Percentiles rank a stretch among this genome's conserved stretches.
Conservation (phyloP, 2,797 vertebrate species). For the Pangasius sanitwongsei region DNA sequence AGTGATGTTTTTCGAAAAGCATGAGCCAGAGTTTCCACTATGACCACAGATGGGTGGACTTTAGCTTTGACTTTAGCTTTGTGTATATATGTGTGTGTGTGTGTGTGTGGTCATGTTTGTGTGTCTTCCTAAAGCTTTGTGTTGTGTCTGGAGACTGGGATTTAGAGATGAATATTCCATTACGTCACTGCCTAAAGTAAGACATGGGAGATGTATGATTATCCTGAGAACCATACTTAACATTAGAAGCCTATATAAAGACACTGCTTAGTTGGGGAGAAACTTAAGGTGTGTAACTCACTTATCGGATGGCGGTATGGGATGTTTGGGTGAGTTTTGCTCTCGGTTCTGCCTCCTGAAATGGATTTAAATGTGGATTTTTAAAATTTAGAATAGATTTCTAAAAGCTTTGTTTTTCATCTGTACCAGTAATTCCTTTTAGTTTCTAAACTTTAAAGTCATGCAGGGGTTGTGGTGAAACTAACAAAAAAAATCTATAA, state of each 20-base stretch:
- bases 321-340: conserved; percentile 57
- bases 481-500: neutral
- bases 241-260: conserved; percentile 40
- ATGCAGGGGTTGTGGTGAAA: neutral
- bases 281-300: conserved; percentile 24
- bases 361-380: neutral
- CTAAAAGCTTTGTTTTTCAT: neutral
- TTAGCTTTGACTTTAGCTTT: conserved; percentile 1
- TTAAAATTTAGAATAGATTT: neutral
- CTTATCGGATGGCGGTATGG: conserved; percentile 46
- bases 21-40: conserved; percentile 51
- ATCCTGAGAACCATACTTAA: conserved; percentile 40
- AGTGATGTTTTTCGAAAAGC: conserved; percentile 48
- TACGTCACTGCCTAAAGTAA: conserved; percentile 41
- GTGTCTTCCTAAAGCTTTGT: conserved; percentile 33
- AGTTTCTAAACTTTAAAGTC: neutral
- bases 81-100: conserved; percentile 30
- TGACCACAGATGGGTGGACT: conserved; percentile 33
- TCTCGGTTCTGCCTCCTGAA: neutral
- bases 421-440: neutral
- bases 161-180: conserved; percentile 47
- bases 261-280: conserved; percentile 16
- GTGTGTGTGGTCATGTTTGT: conserved; percentile 8
- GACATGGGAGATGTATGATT: conserved; percentile 42
- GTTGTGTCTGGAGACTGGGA: conserved; percentile 40